Percentiles rank a stretch among this genome's conserved stretches.
Evolutionary conservation across 2,888 invertebrate genomes (phyloP).

Genomic region (Agriopis leucophaearia): DNA sequence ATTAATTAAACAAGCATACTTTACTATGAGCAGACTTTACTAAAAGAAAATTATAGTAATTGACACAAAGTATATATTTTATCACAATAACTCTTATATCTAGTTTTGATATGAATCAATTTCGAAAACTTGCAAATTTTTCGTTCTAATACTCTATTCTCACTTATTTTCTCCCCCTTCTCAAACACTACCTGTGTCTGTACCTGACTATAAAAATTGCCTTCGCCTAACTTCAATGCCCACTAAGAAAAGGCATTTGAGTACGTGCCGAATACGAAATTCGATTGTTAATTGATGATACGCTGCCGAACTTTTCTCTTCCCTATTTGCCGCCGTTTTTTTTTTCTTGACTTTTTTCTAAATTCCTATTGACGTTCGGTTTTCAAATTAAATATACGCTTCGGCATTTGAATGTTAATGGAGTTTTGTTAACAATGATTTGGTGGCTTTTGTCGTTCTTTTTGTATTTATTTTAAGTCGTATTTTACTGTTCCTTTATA

Average conservation of each 20-base stretch:
- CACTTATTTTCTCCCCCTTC: constrained; percentile 1
- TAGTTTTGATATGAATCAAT: too few species aligned
- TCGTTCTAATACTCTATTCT: not conserved
- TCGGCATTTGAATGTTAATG: constrained; percentile 46
- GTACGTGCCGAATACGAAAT: constrained; percentile 47
- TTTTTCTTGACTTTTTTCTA: constrained; percentile 28
- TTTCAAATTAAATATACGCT: constrained; percentile 46
- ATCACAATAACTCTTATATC: too few species aligned
- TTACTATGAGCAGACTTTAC: too few species aligned
- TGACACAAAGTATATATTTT: too few species aligned
- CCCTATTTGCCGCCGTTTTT: constrained; percentile 26
- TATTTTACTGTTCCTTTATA: not conserved
- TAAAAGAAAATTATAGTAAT: too few species aligned
- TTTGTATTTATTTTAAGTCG: constrained; percentile 8
- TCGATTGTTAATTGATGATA: constrained; percentile 47
- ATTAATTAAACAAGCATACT: too few species aligned
- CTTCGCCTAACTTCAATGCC: constrained; percentile 41
- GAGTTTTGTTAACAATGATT: constrained; percentile 43
- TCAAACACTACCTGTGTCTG: constrained; percentile 3
- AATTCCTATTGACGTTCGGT: constrained; percentile 39
- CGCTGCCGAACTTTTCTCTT: constrained; percentile 39
- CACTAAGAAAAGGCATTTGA: constrained; percentile 50
- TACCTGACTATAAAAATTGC: constrained; percentile 20
- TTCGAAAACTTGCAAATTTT: not conserved
- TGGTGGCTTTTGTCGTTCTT: constrained; percentile 28